Evolutionary conservation across 2,113 vertebrate genomes (phyloP), one percentile per base, ranked within the genome.

Genomic region (Sciurus niger): DNA sequence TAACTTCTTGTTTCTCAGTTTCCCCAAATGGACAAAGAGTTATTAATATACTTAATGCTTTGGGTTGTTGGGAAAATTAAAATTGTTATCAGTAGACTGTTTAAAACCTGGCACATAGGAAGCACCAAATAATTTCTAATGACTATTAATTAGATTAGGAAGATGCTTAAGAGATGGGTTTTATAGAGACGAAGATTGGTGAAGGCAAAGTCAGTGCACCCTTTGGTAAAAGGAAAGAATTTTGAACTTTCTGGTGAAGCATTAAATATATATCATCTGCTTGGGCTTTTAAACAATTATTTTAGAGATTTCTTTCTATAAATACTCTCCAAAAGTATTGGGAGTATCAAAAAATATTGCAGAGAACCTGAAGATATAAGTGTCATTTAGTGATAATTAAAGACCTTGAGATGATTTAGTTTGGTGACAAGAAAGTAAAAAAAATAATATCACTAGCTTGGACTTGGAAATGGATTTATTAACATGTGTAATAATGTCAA

Each of bases 261-360:
- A 92, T 72, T 95, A 93, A 93, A 76, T 78, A 67, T 11, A 5
- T 37, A 73, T 92, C 58, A 77, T 92, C 65, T 89, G 53, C 24
- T 95, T 91, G 92, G 93, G 58, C 67, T 95, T 93, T 89, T 76
- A 84, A 70, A 95, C 18, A 96, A 84, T 93, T 94, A 84, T 96
- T 95, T 93, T 78, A 72, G 79, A 86, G 51, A 53, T 30, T 87
- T 6, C 17, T 90, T 92, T 92, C 96, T 94, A 84, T 60, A 96
- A 95, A 93, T 96, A 93, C 18, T 80, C 37, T 92, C 79, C 90
- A 46, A 90, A 95, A 78, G 32, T 84, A 88, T 48, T 63, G 37
- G 30, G 46, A 58, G n/a, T 72, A 70, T 96, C 7, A 83, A 79
- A 85, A 95, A 92, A 32, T 53, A 43, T 70, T 78, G 48, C 8